These are phyloP conservation scores for Syritta pipiens DNA, from an alignment of 2,888 invertebrate genomes.

Conservation along the genomic window DNA sequence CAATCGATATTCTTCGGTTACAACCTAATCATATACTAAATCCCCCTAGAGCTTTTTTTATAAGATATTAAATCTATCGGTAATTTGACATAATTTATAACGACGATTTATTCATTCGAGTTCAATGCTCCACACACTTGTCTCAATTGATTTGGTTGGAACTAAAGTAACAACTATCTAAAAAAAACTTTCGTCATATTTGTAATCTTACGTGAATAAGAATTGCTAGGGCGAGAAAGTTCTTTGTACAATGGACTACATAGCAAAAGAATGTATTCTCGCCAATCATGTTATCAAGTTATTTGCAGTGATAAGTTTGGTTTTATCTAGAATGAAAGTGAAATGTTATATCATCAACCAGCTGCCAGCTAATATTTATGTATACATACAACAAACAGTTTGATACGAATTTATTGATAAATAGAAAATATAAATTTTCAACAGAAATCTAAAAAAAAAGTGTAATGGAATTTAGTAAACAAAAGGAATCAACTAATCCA, in stretches of 20 bases:
- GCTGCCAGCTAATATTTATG: background rate
- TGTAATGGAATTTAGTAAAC: background rate
- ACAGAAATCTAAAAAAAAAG: background rate
- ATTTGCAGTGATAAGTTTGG: slow-evolving; percentile 24
- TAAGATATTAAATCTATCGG: no score
- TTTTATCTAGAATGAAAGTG: slow-evolving; percentile 29
- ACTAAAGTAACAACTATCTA: no score
- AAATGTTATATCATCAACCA: background rate
- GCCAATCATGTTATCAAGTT: slow-evolving; percentile 9
- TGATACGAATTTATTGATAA: slow-evolving; percentile 6
- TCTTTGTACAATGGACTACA: background rate
- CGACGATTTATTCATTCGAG: no score
- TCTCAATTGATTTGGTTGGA: no score
- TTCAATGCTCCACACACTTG: no score
- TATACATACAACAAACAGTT: background rate
- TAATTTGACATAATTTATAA: no score
- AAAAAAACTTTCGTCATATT: no score
- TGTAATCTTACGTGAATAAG: no score
- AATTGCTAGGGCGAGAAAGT: no score
- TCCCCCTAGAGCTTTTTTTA: no score
- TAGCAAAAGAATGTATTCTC: background rate
- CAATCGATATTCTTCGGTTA: no score
- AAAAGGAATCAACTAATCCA: slow-evolving; percentile 10
- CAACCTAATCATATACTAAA: no score
- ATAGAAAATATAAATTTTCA: background rate